Conservation (phyloP, 2,113 vertebrate genomes). For the Cebus imitator region DNA sequence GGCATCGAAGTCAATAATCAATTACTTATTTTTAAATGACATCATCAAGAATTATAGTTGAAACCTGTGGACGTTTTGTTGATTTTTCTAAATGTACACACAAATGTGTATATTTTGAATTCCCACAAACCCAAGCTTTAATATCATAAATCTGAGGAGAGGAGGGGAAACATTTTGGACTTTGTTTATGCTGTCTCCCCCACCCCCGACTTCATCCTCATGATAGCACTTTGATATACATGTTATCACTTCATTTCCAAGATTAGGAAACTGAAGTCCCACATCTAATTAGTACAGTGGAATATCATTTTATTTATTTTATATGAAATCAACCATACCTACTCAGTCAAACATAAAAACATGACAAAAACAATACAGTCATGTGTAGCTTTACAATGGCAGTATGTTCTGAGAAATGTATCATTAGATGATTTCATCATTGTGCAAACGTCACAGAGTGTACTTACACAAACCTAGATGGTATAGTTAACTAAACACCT, state of each 20-base stretch:
- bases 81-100: constrained; percentile 34
- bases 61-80: neutral
- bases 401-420: neutral
- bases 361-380: neutral
- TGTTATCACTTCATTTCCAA: neutral
- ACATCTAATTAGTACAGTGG: neutral
- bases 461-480: neutral
- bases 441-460: neutral
- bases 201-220: neutral
- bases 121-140: neutral
- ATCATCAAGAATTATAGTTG: constrained; percentile 2
- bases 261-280: neutral
- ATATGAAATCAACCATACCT: neutral
- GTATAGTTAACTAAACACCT: neutral
- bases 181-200: neutral
- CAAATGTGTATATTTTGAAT: neutral
- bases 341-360: neutral
- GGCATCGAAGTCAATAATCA: neutral
- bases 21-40: neutral
- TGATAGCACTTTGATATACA: neutral
- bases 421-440: neutral
- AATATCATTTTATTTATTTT: constrained; percentile 12
- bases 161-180: neutral
- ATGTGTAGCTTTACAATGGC: neutral
- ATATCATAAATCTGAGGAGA: neutral